These are phyloP conservation scores for Drosophila algonquin DNA, from an alignment of 2,888 invertebrate genomes.

Conservation along the genomic window DNA sequence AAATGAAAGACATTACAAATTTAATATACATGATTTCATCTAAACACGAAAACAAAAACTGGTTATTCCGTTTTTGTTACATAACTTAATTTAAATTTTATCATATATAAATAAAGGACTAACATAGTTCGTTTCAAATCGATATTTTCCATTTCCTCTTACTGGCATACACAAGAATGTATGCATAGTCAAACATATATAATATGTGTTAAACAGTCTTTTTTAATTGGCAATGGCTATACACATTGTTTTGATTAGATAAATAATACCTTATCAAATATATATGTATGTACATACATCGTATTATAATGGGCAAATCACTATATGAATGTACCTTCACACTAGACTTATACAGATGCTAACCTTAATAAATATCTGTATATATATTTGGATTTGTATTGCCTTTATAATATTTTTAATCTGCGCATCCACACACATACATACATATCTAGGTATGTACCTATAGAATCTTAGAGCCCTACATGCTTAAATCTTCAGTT, in stretches of 20 bases:
- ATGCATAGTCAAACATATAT: conserved; percentile 33
- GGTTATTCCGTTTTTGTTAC: neutral
- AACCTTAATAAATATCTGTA: conserved; percentile 5
- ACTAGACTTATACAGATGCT: neutral
- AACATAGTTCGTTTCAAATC: conserved; percentile 36
- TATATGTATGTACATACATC: neutral
- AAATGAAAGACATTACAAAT: conserved; percentile 8
- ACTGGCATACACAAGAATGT: conserved; percentile 22
- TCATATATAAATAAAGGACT: conserved; percentile 20
- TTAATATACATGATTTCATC: conserved; percentile 1
- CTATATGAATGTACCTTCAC: neutral
- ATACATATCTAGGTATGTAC: conserved; percentile 2
- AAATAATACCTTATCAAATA: conserved; percentile 18
- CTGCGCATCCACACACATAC: conserved; percentile 5
- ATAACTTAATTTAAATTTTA: conserved; percentile 2
- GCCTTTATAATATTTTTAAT: neutral
- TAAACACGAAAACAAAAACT: conserved; percentile 1
- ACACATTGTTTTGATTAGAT: conserved; percentile 52
- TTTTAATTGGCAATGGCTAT: conserved; percentile 69
- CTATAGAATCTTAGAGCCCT: conserved; percentile 25
- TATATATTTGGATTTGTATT: neutral
- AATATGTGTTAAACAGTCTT: conserved; percentile 69
- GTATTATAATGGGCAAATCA: neutral
- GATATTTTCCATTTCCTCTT: conserved; percentile 26
- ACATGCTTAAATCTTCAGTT: conserved; percentile 34